A percentile compares a stretch with the other conserved stretches of the same genome.
Evolutionary conservation across 2,888 invertebrate species (phyloP).

Genomic region (Petrolisthes manimaculis): DNA sequence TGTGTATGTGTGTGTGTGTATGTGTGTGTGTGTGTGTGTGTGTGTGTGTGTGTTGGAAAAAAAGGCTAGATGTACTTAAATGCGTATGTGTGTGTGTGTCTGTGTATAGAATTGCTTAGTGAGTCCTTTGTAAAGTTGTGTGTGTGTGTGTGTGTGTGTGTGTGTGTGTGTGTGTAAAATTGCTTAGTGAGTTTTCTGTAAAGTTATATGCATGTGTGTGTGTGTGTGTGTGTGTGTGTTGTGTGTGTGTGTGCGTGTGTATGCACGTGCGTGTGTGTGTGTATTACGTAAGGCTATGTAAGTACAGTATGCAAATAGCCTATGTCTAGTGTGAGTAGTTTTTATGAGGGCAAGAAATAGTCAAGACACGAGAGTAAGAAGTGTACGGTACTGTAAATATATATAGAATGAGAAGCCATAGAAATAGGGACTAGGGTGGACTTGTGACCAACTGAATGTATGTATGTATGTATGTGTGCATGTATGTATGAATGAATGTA

Average conservation of each 20-base stretch:
- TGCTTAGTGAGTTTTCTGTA: not conserved
- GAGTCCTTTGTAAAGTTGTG: not conserved
- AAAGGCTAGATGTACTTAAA: not conserved
- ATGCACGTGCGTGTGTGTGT: not conserved
- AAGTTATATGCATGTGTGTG: not conserved
- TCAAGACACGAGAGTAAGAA: no score
- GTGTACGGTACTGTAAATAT: no score
- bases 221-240: not conserved
- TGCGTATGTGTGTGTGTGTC: not conserved
- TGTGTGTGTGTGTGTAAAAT: not conserved
- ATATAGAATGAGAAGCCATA: no score
- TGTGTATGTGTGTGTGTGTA: not conserved
- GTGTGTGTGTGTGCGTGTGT: not conserved
- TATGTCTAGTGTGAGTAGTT: no score
- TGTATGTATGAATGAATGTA: no score
- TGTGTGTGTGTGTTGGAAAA: not conserved
- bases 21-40: not conserved
- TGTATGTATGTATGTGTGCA: no score
- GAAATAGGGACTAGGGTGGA: no score
- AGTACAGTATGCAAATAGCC: not conserved
- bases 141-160: not conserved
- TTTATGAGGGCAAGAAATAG: no score
- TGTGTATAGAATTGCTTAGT: not conserved
- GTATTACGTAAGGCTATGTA: not conserved
- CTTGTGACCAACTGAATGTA: no score